Percentiles rank a stretch among this genome's conserved stretches.
Conservation (phyloP, 2,797 vertebrate genomes). For the Ceyx erithaca region DNA sequence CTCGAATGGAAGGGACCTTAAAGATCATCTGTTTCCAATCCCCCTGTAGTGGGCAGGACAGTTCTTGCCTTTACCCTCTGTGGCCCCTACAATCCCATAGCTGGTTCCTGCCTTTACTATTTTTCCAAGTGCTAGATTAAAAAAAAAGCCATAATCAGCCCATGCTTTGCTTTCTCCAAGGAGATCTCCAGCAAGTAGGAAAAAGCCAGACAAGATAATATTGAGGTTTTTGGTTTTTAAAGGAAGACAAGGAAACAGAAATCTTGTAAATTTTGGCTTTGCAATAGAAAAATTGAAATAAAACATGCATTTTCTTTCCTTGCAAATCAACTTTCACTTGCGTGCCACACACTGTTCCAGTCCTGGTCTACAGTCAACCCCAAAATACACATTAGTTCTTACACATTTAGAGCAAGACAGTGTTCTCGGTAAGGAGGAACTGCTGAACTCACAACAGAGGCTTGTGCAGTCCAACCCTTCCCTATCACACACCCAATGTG, state of each 20-base stretch:
- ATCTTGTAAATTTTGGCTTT: neutral
- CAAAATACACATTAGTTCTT: neutral
- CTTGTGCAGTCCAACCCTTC: neutral
- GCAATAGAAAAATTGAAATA: neutral
- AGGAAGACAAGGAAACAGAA: neutral
- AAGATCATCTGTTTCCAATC: too few species aligned
- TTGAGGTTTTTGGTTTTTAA: neutral
- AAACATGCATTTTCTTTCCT: neutral
- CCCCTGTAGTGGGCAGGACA: too few species aligned
- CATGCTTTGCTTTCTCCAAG: neutral
- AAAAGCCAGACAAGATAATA: neutral
- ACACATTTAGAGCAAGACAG: neutral
- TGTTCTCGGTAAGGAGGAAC: neutral
- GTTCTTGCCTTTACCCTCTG: neutral
- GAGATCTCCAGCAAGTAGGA: neutral
- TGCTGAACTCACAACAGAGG: neutral
- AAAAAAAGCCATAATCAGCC: neutral
- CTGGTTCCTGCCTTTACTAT: neutral
- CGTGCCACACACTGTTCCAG: accelerated
- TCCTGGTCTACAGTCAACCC: neutral
- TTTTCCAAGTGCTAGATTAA: neutral
- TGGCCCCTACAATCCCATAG: neutral
- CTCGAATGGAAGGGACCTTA: too few species aligned
- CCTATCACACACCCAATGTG: neutral
- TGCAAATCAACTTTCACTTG: neutral